Percentiles rank a stretch among this genome's conserved stretches.
phyloP scores from a whole-genome alignment of 2,888 invertebrate species.

The Osedax frankpressi region DNA sequence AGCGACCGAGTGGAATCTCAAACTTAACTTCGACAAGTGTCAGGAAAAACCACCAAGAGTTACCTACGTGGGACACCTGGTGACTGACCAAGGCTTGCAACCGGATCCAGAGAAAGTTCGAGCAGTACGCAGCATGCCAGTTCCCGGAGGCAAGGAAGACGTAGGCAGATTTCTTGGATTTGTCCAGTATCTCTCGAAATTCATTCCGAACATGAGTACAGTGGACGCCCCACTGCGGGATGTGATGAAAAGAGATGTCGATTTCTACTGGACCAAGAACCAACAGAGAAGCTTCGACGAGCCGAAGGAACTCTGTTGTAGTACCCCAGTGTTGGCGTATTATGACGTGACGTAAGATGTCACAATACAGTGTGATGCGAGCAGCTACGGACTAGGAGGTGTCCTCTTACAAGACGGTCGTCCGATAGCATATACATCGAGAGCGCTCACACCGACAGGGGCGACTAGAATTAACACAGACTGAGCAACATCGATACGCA shows the following conservation, averaged over 20 bases:
- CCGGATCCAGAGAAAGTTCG: constrained; percentile 1
- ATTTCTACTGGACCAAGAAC: too few species aligned
- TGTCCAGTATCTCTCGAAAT: constrained; percentile 1
- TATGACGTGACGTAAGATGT: background rate
- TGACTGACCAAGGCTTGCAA: too few species aligned
- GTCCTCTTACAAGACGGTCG: background rate
- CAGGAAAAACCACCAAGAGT: too few species aligned
- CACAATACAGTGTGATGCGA: constrained; percentile 1
- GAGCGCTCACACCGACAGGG: background rate
- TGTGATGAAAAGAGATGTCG: constrained; percentile 3
- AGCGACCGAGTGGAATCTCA: background rate
- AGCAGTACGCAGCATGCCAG: background rate
- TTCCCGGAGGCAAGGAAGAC: background rate
- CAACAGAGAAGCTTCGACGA: background rate
- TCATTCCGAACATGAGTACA: too few species aligned
- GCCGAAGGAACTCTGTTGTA: background rate
- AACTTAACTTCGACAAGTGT: too few species aligned
- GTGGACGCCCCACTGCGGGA: background rate
- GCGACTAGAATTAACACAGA: too few species aligned
- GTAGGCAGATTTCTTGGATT: background rate
- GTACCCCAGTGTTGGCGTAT: background rate
- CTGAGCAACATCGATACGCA: too few species aligned
- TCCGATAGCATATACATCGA: constrained; percentile 1
- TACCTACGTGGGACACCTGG: too few species aligned
- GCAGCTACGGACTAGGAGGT: constrained; percentile 1